These are phyloP conservation scores for Erythrocebus patas DNA, from an alignment of 2,113 vertebrate species.

Conservation along the genomic window DNA sequence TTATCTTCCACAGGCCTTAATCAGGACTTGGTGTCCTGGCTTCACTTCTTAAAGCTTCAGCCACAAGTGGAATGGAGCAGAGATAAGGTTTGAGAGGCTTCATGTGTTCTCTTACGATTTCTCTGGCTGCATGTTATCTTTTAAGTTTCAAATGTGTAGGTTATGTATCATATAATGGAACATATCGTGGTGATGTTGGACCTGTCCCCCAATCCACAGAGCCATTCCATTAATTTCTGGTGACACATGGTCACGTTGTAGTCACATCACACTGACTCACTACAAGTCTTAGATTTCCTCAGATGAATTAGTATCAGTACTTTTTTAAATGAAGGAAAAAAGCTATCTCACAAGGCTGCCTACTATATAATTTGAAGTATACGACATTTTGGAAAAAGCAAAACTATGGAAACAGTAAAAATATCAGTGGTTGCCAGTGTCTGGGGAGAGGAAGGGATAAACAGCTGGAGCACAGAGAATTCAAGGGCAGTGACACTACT, in stretches of 20 bases:
- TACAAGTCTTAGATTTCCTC: background rate
- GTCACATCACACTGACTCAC: background rate
- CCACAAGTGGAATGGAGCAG: background rate
- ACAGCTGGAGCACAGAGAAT: background rate
- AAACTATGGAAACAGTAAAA: background rate
- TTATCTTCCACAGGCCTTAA: background rate
- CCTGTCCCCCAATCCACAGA: background rate
- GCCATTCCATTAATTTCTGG: background rate
- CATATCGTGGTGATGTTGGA: background rate
- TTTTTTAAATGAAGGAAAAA: background rate
- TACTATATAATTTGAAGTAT: background rate
- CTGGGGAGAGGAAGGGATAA: background rate
- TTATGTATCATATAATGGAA: too few species aligned
- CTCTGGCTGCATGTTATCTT: too few species aligned
- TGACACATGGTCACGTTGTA: background rate
- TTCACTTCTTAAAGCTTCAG: background rate
- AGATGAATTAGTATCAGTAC: background rate
- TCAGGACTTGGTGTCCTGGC: background rate
- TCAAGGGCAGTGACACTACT: background rate
- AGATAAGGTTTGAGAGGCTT: too few species aligned
- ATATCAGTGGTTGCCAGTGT: background rate
- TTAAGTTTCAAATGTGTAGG: background rate
- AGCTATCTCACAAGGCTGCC: background rate
- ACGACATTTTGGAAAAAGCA: background rate
- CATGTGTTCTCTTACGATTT: accelerated